Conservation (phyloP, 2,888 invertebrate species). For the Aromia moschata region DNA sequence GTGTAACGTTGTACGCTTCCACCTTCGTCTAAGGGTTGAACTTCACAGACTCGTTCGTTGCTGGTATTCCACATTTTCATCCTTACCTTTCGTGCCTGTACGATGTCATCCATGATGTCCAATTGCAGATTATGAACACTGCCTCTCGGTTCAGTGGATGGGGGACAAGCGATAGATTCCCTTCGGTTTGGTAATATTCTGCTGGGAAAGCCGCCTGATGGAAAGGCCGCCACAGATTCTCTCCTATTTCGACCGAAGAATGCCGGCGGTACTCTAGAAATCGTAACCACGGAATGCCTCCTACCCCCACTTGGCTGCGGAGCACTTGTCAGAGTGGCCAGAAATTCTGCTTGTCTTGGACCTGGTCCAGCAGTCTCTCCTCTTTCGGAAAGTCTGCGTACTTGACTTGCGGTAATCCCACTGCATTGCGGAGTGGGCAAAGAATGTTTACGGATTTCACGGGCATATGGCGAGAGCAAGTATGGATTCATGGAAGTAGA, state of each 20-base stretch:
- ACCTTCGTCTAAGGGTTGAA: slow-evolving; percentile 79
- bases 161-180: slow-evolving; percentile 64
- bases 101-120: slow-evolving; percentile 90
- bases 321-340: slow-evolving; percentile 82
- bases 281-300: slow-evolving; percentile 87
- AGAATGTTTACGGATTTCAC: slow-evolving; percentile 82
- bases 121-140: slow-evolving; percentile 85
- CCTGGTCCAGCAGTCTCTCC: slow-evolving; percentile 77
- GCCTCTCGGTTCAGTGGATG: slow-evolving; percentile 76
- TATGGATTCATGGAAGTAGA: slow-evolving; percentile 79
- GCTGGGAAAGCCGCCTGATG: slow-evolving; percentile 65
- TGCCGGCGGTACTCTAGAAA: slow-evolving; percentile 81
- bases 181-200: slow-evolving; percentile 58
- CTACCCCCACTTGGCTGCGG: slow-evolving; percentile 79
- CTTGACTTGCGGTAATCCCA: slow-evolving; percentile 88
- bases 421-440: slow-evolving; percentile 86
- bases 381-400: slow-evolving; percentile 82
- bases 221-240: slow-evolving; percentile 84
- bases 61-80: slow-evolving; percentile 88
- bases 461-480: slow-evolving; percentile 79
- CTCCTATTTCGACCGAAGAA: slow-evolving; percentile 81
- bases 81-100: slow-evolving; percentile 81
- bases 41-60: slow-evolving; percentile 80
- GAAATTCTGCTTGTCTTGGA: slow-evolving; percentile 81
- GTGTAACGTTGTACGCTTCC: slow-evolving; percentile 70